Evolutionary conservation across 2,113 vertebrate genomes (phyloP).

Genomic region (Anseranas semipalmata): DNA sequence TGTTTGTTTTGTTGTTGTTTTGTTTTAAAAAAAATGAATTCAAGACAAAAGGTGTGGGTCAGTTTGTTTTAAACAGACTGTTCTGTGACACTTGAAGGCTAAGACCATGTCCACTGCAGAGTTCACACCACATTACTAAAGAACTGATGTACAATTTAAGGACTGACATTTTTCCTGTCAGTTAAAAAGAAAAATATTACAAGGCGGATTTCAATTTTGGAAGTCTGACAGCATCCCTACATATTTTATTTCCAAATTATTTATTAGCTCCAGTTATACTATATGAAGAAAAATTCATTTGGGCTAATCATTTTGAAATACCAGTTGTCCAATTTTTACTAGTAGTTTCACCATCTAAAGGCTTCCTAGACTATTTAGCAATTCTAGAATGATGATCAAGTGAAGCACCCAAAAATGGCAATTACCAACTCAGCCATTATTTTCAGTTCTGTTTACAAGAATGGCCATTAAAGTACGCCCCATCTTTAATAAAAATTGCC

Average conservation of each 20-base stretch:
- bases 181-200: not conserved
- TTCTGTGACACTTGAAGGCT: not conserved
- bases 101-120: not conserved
- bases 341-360: not conserved
- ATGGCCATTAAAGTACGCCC: not conserved
- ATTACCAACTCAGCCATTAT: not conserved
- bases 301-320: not conserved
- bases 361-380: not conserved
- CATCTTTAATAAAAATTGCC: not conserved
- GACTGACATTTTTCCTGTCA: conserved; percentile 21
- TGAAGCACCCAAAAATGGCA: not conserved
- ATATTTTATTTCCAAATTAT: not conserved
- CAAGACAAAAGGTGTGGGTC: not conserved
- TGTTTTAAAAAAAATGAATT: not conserved
- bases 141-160: not conserved
- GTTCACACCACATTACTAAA: not conserved
- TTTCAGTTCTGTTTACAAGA: conserved; percentile 35
- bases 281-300: not conserved
- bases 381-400: not conserved
- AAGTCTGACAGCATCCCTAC: not conserved
- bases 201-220: not conserved
- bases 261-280: not conserved
- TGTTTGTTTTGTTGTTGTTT: too few species aligned
- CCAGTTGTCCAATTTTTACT: not conserved
- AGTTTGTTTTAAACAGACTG: not conserved